Evolutionary conservation across 2,888 invertebrate species (phyloP).

Genomic region (Amorpha juglandis): DNA sequence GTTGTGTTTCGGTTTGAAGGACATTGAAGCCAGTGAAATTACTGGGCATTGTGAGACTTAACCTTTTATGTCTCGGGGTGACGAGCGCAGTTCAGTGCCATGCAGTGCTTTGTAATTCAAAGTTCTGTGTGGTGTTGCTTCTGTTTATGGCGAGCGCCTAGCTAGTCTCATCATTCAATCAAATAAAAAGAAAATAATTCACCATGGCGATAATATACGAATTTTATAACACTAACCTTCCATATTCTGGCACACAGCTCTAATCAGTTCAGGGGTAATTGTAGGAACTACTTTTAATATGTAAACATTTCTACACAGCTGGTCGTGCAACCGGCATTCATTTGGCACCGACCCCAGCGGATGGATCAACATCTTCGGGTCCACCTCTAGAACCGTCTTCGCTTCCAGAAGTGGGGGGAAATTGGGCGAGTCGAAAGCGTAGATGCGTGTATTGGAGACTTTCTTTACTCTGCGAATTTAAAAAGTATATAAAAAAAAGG

Average conservation of each 20-base stretch:
- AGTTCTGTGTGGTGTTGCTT: too few relatives aligned
- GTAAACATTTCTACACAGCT: conserved; percentile 92
- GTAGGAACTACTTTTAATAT: conserved; percentile 95
- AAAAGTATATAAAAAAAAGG: neutral
- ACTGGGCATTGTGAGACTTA: too few relatives aligned
- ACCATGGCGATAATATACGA: conserved; percentile 2
- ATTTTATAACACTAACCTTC: conserved; percentile 63
- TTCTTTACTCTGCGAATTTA: conserved; percentile 87
- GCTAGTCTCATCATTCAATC: too few relatives aligned
- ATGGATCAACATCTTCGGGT: conserved; percentile 83
- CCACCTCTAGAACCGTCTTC: conserved; percentile 87
- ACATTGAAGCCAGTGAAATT: too few relatives aligned
- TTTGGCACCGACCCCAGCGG: conserved; percentile 70
- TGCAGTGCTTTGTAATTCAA: too few relatives aligned
- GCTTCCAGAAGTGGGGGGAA: conserved; percentile 89
- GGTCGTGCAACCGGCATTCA: conserved; percentile 88
- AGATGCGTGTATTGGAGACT: conserved; percentile 88
- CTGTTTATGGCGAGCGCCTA: too few relatives aligned
- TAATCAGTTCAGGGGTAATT: conserved; percentile 91
- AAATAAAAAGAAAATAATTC: too few relatives aligned
- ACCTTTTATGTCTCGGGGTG: too few relatives aligned
- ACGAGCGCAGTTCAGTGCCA: too few relatives aligned
- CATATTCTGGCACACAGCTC: conserved; percentile 89
- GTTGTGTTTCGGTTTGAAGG: too few relatives aligned
- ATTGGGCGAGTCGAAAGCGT: conserved; percentile 95